Evolutionary conservation across 2,888 invertebrate genomes (phyloP).

Genomic region (Reticulitermes lucifugus): DNA sequence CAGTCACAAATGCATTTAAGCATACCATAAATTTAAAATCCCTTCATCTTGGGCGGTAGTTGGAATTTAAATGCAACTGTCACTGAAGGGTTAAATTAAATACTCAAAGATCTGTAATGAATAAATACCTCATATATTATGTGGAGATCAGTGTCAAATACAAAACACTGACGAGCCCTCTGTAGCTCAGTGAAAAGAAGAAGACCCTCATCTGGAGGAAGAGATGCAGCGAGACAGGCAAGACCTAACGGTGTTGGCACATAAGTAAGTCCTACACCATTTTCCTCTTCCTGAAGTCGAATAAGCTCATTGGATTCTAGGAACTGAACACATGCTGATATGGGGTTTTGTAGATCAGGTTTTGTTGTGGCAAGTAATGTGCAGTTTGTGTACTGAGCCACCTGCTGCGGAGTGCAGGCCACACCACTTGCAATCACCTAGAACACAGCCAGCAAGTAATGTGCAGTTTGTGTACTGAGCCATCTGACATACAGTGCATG

Average conservation of each 20-base stretch:
- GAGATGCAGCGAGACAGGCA: constrained; percentile 92
- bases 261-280: constrained; percentile 68
- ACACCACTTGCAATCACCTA: constrained; percentile 88
- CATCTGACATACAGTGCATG: no score
- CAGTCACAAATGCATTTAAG: no score
- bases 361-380: constrained; percentile 73
- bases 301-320: constrained; percentile 86
- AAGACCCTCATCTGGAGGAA: constrained; percentile 95
- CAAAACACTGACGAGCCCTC: constrained; percentile 89
- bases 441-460: neutral
- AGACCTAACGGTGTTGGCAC: constrained; percentile 88
- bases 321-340: constrained; percentile 72
- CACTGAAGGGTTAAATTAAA: no score
- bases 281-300: constrained; percentile 63
- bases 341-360: constrained; percentile 60
- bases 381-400: constrained; percentile 82
- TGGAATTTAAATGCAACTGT: no score
- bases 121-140: constrained; percentile 87
- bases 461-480: no score
- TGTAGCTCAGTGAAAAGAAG: constrained; percentile 90
- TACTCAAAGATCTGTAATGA: no score
- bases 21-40: no score
- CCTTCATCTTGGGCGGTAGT: no score
- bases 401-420: constrained; percentile 77
- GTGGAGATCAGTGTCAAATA: constrained; percentile 94